Conservation (phyloP, 2,113 vertebrate species). For the Bagarius yarrelli region DNA sequence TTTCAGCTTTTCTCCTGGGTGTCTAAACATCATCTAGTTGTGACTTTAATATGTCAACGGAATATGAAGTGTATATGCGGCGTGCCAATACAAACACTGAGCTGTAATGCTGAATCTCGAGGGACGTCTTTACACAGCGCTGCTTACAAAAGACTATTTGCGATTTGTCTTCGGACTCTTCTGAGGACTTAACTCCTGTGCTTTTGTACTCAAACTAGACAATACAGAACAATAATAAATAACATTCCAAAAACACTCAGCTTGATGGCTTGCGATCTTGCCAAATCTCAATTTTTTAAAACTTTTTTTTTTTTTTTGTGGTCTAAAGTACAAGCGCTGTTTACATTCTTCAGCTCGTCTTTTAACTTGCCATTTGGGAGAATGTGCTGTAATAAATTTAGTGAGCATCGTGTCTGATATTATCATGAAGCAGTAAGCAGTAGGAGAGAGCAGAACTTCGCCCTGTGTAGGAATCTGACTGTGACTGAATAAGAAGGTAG, state of each 20-base stretch:
- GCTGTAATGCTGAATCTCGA: constrained; percentile 67
- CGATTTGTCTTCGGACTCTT: constrained; percentile 57
- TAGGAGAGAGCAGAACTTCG: constrained; percentile 5
- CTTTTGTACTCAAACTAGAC: constrained; percentile 55
- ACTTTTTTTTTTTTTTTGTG: neutral
- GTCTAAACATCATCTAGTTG: constrained; percentile 65
- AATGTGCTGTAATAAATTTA: constrained; percentile 45
- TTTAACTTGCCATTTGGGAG: constrained; percentile 43
- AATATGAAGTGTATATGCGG: constrained; percentile 64
- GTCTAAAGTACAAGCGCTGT: constrained; percentile 40
- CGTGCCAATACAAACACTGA: constrained; percentile 70
- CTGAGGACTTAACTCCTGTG: constrained; percentile 47
- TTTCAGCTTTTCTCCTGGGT: constrained; percentile 64
- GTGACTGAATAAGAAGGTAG: neutral
- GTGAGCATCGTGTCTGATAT: constrained; percentile 15
- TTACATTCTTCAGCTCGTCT: constrained; percentile 52
- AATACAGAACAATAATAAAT: constrained; percentile 48
- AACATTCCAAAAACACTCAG: constrained; percentile 41
- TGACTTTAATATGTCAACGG: constrained; percentile 71
- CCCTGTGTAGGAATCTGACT: neutral
- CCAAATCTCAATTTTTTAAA: constrained; percentile 32
- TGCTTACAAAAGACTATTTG: constrained; percentile 65
- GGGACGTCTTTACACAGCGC: constrained; percentile 65
- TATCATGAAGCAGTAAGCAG: constrained; percentile 27
- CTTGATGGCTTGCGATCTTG: constrained; percentile 35